Base-by-base conservation (phyloP, 2,113 vertebrate genomes). In the Perca schrenkii region DNA sequence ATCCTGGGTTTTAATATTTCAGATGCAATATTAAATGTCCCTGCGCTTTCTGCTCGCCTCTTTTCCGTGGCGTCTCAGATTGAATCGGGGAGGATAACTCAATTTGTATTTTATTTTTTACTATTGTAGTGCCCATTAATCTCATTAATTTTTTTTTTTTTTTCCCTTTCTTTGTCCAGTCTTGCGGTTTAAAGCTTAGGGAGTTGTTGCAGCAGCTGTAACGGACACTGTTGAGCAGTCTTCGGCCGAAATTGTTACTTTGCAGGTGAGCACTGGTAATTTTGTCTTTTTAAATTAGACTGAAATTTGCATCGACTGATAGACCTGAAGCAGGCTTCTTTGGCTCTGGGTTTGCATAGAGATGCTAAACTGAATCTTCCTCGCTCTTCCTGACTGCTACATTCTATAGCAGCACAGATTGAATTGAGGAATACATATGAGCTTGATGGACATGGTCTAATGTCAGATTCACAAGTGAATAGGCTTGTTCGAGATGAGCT, bases 291-390 rank as follows among this genome's bases (percentile, higher is more conserved):
- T 54, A 14, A 4, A 14, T n/a, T 25, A 21, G 3, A 36, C 12
- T 8, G 77, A 0, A 4, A 11, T 36, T 36, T 82, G 94, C 94
- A 95, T 95, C 93, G 86, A 82, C 94, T 94, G 94, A 95, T 95
- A 95, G 93, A 89, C 94, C 94, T 90, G 87, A 83, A 91, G 94
- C 92, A 85, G 16, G 19, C 28, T 47, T 50, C 50, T 8, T 79
- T 95, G 84, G 92, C 92, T 88, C 79, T 90, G 52, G 90, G 94
- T 95, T 96, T 96, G 94, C 94, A 95, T 46, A 84, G 71, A 69
- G 95, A 95, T 96, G 94, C 94, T 77, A 94, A 15, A 95, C 25
- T 67, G 71, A 91, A 21, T 6, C 1, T 88, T 93, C 89, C 92
- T 93, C 0, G 25, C 0, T 40, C 81, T 93, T 90, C 91, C 93